These are phyloP conservation scores for Enteromius mattozi DNA, from an alignment of 2,797 vertebrate genomes.

Conservation along the genomic window DNA sequence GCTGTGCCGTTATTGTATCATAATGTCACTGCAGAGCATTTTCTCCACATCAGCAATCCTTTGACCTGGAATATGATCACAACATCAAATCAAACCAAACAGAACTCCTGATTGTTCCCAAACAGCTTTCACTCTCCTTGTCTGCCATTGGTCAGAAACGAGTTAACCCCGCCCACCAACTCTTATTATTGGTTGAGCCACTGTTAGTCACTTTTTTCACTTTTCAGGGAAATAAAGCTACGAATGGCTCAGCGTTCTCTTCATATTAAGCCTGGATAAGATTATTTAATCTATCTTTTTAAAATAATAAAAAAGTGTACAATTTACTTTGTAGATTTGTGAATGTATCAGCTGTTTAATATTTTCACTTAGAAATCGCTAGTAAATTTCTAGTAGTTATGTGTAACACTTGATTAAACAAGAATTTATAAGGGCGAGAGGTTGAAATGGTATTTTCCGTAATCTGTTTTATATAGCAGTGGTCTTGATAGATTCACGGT, in stretches of 20 bases:
- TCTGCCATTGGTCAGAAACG: slow-evolving; percentile 1
- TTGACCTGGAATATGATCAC: background rate
- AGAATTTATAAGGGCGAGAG: background rate
- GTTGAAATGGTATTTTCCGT: background rate
- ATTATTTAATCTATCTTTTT: background rate
- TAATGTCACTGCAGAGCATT: background rate
- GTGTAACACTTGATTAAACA: background rate
- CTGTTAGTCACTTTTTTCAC: background rate
- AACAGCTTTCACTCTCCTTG: background rate
- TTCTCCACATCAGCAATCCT: background rate
- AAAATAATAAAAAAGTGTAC: background rate
- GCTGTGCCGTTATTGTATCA: background rate
- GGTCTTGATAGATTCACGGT: background rate
- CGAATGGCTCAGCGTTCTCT: background rate
- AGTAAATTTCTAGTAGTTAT: background rate
- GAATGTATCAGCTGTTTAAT: too few species aligned
- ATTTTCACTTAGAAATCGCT: background rate
- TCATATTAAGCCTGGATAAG: background rate
- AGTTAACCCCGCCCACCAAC: background rate
- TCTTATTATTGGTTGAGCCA: background rate
- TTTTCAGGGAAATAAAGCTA: background rate
- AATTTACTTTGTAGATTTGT: background rate
- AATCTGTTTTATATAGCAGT: background rate
- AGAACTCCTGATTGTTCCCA: background rate
- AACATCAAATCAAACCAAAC: background rate